Evolutionary conservation across 2,797 vertebrate species (phyloP).

Genomic region (Hemibagrus guttatus): DNA sequence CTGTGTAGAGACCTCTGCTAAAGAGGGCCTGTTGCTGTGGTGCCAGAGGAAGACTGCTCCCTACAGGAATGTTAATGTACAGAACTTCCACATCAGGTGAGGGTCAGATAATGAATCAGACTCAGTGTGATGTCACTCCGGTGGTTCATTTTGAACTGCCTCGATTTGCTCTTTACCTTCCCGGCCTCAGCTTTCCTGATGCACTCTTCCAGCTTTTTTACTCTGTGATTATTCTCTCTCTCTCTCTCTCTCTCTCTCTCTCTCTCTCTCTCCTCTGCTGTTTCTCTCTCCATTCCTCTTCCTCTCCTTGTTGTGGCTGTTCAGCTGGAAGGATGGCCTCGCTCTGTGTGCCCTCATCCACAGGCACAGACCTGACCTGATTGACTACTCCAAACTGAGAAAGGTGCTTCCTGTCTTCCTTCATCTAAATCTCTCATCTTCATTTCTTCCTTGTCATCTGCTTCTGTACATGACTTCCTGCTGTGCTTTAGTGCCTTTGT

Average conservation of each 20-base stretch:
- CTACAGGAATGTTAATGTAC: constrained; percentile 90
- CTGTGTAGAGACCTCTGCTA: constrained; percentile 83
- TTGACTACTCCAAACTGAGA: constrained; percentile 89
- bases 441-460: neutral
- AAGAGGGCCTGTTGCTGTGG: constrained; percentile 88
- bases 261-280: neutral
- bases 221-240: neutral
- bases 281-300: neutral
- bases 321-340: constrained; percentile 91
- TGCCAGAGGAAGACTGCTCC: constrained; percentile 91
- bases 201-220: neutral
- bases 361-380: constrained; percentile 86
- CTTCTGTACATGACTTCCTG: neutral
- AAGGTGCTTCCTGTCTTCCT: constrained; percentile 72
- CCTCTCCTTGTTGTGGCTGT: neutral
- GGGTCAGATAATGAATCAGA: neutral
- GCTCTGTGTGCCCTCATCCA: constrained; percentile 94
- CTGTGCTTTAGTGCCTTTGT: neutral
- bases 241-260: neutral
- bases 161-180: neutral
- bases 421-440: neutral
- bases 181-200: neutral
- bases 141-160: neutral
- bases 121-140: neutral
- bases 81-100: constrained; percentile 92